These are phyloP conservation scores for Ptiloglossa arizonensis DNA, from an alignment of 1,140 invertebrate genomes.

Conservation along the genomic window DNA sequence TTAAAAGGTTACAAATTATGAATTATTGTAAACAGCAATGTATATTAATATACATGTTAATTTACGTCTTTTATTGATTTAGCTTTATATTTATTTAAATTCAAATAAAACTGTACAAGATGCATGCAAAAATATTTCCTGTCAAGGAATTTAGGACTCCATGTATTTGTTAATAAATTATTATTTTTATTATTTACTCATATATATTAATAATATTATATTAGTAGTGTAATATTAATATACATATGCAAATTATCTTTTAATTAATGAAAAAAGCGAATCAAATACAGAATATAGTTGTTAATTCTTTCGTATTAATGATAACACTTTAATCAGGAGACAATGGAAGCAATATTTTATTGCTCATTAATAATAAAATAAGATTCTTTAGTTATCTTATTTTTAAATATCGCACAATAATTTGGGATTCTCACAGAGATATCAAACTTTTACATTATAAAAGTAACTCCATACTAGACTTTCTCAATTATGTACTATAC, in stretches of 20 bases:
- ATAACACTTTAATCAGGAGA: background rate
- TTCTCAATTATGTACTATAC: slow-evolving; percentile 25
- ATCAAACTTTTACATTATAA: slow-evolving; percentile 20
- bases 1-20: slow-evolving; percentile 9
- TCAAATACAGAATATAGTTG: slow-evolving; percentile 11
- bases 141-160: background rate
- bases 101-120: background rate
- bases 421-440: slow-evolving; percentile 31
- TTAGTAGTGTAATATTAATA: slow-evolving; percentile 11
- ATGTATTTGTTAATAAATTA: slow-evolving; percentile 25
- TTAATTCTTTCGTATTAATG: slow-evolving; percentile 17
- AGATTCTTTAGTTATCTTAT: slow-evolving; percentile 3
- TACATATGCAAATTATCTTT: background rate
- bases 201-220: slow-evolving; percentile 9
- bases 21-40: slow-evolving; percentile 14
- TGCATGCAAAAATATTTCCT: background rate
- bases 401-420: slow-evolving; percentile 45
- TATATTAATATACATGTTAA: slow-evolving; percentile 13
- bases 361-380: background rate
- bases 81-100: slow-evolving; percentile 34
- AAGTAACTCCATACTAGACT: slow-evolving; percentile 8
- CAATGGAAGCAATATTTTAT: slow-evolving; percentile 23
- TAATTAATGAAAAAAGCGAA: background rate
- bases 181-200: slow-evolving; percentile 4
- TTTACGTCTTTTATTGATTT: slow-evolving; percentile 14